Conservation (phyloP, 1,140 invertebrate genomes). For the roundworm (Caenorhabditis elegans) region WBcel235 BX284603.4:12288501-12289000, state of each 20-base stretch:
- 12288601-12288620: not conserved
- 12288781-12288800: not conserved
- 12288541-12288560: no score
- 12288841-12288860: not conserved
- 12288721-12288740: conserved; percentile 4
- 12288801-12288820: conserved; percentile 6
- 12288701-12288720: conserved; percentile 33
- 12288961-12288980: not conserved
- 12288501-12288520: no score
- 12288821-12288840: conserved; percentile 16
- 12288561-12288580: not conserved
- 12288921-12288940: not conserved
- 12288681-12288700: not conserved
- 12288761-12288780: conserved; percentile 8
- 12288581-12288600: conserved; percentile 20
- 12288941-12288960: not conserved
- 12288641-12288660: not conserved
- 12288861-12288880: not conserved
- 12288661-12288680: not conserved
- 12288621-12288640: not conserved
- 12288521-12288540: no score
- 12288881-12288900: not conserved
- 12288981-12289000: conserved; percentile 10
- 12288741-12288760: conserved; percentile 14
- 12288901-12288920: not conserved